Conservation (phyloP, 2,888 invertebrate genomes). For the Nomada ferruginata region DNA sequence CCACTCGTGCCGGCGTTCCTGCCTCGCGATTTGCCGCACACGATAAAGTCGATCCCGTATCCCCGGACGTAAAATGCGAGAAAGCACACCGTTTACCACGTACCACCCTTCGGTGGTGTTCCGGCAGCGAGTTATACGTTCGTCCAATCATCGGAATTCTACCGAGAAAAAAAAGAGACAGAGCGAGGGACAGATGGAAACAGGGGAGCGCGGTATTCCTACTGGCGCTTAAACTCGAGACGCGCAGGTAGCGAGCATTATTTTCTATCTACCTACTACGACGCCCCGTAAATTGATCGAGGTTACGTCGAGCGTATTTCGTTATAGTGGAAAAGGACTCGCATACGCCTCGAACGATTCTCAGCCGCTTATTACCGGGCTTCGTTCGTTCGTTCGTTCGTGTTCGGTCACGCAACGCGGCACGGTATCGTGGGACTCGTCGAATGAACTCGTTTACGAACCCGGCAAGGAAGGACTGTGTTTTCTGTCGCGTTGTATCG, state of each 20-base stretch:
- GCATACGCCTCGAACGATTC: slow-evolving; percentile 65
- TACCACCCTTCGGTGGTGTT: background rate
- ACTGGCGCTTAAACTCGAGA: slow-evolving; percentile 24
- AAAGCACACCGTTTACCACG: slow-evolving; percentile 18
- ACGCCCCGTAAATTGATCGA: slow-evolving; percentile 59
- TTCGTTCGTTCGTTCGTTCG: slow-evolving; percentile 52
- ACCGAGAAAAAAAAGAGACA: background rate
- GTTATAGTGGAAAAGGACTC: slow-evolving; percentile 49
- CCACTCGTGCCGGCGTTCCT: background rate
- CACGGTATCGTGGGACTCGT: slow-evolving; percentile 67
- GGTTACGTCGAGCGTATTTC: slow-evolving; percentile 56
- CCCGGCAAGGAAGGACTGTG: slow-evolving; percentile 31
- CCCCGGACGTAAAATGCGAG: background rate
- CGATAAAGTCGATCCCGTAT: slow-evolving; percentile 12
- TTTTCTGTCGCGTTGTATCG: slow-evolving; percentile 34
- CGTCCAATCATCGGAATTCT: slow-evolving; percentile 29
- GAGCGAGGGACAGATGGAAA: background rate
- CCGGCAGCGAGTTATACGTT: background rate
- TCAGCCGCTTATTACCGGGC: slow-evolving; percentile 68
- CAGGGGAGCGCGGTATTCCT: slow-evolving; percentile 8
- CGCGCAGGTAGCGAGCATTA: slow-evolving; percentile 53
- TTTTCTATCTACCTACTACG: slow-evolving; percentile 49
- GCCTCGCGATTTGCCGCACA: background rate
- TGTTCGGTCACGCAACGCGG: slow-evolving; percentile 68
- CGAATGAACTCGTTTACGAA: slow-evolving; percentile 65